A percentile compares a stretch with the other conserved stretches of the same genome.
Conservation (phyloP, 1,140 invertebrate species). For the Dreissena polymorpha region DNA sequence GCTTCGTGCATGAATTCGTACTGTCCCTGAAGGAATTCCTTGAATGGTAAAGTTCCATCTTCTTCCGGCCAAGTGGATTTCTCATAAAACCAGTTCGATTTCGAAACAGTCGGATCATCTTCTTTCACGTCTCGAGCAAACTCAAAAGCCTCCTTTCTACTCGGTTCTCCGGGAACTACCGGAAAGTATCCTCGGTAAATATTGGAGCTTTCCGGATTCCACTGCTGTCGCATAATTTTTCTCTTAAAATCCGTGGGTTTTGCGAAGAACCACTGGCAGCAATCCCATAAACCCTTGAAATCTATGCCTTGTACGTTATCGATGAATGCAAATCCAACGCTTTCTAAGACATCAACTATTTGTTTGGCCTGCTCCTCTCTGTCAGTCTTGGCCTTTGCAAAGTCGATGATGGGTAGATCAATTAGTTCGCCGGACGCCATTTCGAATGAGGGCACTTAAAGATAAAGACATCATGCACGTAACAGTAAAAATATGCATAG, state of each 20-base stretch:
- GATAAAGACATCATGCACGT: too few relatives aligned
- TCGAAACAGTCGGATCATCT: not conserved
- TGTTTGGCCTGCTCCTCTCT: constrained; percentile 39
- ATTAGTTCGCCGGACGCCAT: not conserved
- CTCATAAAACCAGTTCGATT: constrained; percentile 35
- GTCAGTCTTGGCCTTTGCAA: constrained; percentile 28
- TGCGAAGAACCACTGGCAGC: constrained; percentile 56
- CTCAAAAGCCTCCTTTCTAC: constrained; percentile 57
- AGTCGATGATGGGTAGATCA: constrained; percentile 41
- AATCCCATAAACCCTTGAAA: constrained; percentile 30
- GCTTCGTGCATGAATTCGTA: constrained; percentile 60
- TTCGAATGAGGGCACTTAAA: too few relatives aligned
- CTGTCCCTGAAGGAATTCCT: not conserved
- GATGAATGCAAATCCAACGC: constrained; percentile 55
- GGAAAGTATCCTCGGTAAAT: constrained; percentile 58
- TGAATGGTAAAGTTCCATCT: constrained; percentile 17
- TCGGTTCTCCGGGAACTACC: constrained; percentile 13
- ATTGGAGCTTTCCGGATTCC: constrained; percentile 55
- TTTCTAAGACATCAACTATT: constrained; percentile 55
- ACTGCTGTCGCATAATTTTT: constrained; percentile 34
- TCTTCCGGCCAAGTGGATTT: constrained; percentile 35
- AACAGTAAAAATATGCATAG: too few relatives aligned
- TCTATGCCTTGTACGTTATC: constrained; percentile 53
- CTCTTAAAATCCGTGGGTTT: constrained; percentile 35
- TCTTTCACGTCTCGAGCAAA: constrained; percentile 11